phyloP scores from a whole-genome alignment of 1,140 invertebrate species.

The Drosophila ananassae region DNA sequence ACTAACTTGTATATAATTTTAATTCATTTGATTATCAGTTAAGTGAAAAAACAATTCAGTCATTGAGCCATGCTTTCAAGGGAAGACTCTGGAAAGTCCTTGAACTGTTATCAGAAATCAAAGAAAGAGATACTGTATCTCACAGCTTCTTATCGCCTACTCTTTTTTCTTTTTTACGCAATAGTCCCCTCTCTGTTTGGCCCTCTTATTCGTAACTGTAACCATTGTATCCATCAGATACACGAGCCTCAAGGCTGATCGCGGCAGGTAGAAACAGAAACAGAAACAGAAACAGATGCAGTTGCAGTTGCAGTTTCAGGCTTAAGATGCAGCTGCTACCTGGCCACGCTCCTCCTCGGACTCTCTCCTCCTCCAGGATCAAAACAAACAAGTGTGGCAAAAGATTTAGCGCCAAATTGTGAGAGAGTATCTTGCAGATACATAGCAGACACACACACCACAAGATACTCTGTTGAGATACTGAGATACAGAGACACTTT shows the following conservation, averaged over 20 bases:
- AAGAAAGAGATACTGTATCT: too few relatives aligned
- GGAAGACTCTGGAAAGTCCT: too few relatives aligned
- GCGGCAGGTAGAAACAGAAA: slow-evolving; percentile 49
- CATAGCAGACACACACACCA: slow-evolving; percentile 8
- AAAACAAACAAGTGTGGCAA: slow-evolving; percentile 54
- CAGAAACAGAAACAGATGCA: slow-evolving; percentile 10
- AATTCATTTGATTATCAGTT: too few relatives aligned
- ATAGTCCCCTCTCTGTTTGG: neutral
- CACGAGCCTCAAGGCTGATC: slow-evolving; percentile 62
- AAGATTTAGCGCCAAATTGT: slow-evolving; percentile 53
- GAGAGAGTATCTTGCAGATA: slow-evolving; percentile 7
- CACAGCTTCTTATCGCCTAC: neutral
- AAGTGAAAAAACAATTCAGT: too few relatives aligned
- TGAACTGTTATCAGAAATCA: neutral
- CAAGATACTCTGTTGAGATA: neutral
- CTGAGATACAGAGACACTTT: slow-evolving; percentile 4
- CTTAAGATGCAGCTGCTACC: slow-evolving; percentile 41
- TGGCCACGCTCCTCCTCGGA: slow-evolving; percentile 12
- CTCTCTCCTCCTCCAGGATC: slow-evolving; percentile 26
- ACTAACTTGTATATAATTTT: too few relatives aligned
- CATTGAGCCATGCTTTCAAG: too few relatives aligned
- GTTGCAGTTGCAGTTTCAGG: neutral
- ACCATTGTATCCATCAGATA: slow-evolving; percentile 54
- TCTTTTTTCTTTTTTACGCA: neutral
- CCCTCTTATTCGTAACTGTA: slow-evolving; percentile 54